These are phyloP conservation scores for Sebastes schlegelii DNA, from an alignment of 2,113 vertebrate species.

Conservation along the genomic window DNA sequence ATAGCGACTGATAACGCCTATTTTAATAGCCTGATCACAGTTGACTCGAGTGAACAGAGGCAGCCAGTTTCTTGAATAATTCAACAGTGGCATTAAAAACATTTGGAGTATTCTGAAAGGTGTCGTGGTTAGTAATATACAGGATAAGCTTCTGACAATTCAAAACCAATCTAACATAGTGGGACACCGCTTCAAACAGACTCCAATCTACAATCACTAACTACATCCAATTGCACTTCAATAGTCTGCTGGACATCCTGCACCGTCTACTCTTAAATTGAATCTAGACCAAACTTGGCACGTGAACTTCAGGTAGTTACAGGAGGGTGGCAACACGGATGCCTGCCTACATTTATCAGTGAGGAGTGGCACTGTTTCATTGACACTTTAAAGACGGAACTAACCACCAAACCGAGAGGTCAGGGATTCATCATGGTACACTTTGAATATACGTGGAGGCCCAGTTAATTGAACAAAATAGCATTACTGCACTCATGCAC, in stretches of 20 bases:
- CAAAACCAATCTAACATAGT: constrained; percentile 19
- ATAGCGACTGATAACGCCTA: no score
- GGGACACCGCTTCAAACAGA: constrained; percentile 22
- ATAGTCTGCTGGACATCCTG: constrained; percentile 24
- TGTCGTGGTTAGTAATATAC: neutral
- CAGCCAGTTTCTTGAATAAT: neutral
- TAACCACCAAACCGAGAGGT: constrained; percentile 42
- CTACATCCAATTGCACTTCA: constrained; percentile 64
- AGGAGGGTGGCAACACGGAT: constrained; percentile 53
- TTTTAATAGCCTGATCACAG: no score
- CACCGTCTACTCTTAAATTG: constrained; percentile 6
- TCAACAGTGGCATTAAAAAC: constrained; percentile 16
- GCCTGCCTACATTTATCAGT: constrained; percentile 42
- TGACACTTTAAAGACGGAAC: constrained; percentile 48
- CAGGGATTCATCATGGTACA: constrained; percentile 24
- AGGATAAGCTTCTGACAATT: constrained; percentile 27
- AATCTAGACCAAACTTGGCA: constrained; percentile 68
- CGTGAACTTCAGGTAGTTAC: constrained; percentile 70
- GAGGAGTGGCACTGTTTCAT: constrained; percentile 64
- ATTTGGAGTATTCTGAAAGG: constrained; percentile 9
- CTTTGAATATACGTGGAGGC: constrained; percentile 40
- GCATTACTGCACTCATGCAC: constrained; percentile 76
- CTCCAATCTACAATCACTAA: constrained; percentile 9
- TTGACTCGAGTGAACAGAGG: neutral
- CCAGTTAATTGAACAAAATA: constrained; percentile 44